Percentiles rank a stretch among this genome's conserved stretches.
Evolutionary conservation across 2,797 vertebrate species (phyloP).

Genomic region (Molossus molossus): DNA sequence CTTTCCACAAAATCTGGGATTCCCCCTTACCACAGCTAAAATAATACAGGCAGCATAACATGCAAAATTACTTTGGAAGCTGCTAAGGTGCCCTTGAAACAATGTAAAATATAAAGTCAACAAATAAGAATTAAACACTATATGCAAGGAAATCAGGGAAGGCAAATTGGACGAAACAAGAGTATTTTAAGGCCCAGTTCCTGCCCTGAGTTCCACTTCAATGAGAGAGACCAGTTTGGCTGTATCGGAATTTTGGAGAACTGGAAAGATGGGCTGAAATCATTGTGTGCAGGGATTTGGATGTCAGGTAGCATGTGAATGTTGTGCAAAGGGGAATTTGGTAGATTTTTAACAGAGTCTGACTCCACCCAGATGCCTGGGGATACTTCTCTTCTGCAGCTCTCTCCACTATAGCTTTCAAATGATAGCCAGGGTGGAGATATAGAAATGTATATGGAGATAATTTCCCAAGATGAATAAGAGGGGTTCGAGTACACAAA

Average conservation of each 20-base stretch:
- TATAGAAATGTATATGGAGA: not conserved
- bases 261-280: not conserved
- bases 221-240: not conserved
- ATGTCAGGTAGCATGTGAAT: not conserved
- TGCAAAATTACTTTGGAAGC: slow-evolving; percentile 39
- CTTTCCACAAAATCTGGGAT: not conserved
- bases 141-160: not conserved
- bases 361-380: not conserved
- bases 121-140: slow-evolving; percentile 11
- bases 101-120: slow-evolving; percentile 54
- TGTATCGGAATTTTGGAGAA: not conserved
- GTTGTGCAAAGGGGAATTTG: not conserved
- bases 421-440: slow-evolving; percentile 17
- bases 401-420: not conserved
- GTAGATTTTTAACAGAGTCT: not conserved
- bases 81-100: slow-evolving; percentile 9
- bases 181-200: slow-evolving; percentile 1
- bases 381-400: not conserved
- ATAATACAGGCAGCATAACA: not conserved
- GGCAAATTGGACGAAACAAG: not conserved
- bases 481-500: not conserved
- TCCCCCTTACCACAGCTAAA: not conserved
- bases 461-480: not conserved
- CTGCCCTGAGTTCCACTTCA: not conserved
- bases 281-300: not conserved